Conservation (phyloP, 53 echinoderm and acorn worm species). For the Stichopus horrens region DNA sequence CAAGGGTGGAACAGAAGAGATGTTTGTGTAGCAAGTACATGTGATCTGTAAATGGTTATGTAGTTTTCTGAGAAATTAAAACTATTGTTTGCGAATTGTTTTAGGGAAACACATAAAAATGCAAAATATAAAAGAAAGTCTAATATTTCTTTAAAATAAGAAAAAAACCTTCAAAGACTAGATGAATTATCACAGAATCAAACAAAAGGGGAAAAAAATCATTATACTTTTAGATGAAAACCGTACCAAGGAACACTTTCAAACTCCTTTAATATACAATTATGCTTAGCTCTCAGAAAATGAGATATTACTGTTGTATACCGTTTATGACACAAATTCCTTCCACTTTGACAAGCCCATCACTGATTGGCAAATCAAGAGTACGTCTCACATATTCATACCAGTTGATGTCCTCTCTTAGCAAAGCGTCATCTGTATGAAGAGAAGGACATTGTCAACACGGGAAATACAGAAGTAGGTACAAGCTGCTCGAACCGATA, state of each 20-base stretch:
- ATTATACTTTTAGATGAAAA: neutral
- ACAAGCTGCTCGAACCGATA: no score
- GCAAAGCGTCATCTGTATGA: neutral
- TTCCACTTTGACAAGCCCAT: neutral
- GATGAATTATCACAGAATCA: no score
- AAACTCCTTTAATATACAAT: neutral
- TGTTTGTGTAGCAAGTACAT: neutral
- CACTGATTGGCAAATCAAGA: neutral
- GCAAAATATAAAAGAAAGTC: no score
- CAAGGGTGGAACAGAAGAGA: neutral
- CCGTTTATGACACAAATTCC: neutral
- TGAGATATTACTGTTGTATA: neutral
- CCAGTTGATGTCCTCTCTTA: conserved; percentile 1
- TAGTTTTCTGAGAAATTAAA: neutral
- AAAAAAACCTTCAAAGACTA: no score
- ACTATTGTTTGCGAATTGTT: neutral
- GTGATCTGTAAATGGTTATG: neutral
- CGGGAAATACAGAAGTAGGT: no score
- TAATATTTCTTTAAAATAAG: no score
- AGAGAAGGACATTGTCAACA: neutral
- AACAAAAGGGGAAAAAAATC: no score
- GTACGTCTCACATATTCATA: neutral
- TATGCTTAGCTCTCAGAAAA: neutral
- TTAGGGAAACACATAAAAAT: no score
- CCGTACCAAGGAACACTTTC: neutral